Percentiles rank a stretch among this genome's conserved stretches.
phyloP scores from a whole-genome alignment of 2,888 invertebrate genomes.

The Chrysina gloriosa region DNA sequence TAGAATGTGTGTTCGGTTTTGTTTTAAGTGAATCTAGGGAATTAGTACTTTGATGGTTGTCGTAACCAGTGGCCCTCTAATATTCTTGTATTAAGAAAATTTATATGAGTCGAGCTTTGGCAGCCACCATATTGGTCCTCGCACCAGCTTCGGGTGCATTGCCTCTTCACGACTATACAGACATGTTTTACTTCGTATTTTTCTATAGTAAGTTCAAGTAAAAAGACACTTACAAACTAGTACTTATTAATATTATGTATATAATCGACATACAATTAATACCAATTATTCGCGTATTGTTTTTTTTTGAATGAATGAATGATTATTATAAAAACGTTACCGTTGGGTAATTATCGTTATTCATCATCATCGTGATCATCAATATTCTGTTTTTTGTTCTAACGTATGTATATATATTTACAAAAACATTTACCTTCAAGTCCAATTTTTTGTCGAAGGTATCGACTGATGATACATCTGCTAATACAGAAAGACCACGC shows the following conservation, averaged over 20 bases:
- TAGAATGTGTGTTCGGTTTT: not conserved
- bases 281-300: slow-evolving; percentile 18
- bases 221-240: slow-evolving; percentile 62
- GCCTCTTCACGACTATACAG: slow-evolving; percentile 60
- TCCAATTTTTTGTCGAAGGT: slow-evolving; percentile 7
- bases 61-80: slow-evolving; percentile 21
- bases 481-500: not conserved
- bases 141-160: slow-evolving; percentile 62
- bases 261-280: slow-evolving; percentile 55
- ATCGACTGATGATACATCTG: slow-evolving; percentile 4
- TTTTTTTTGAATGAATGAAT: slow-evolving; percentile 22
- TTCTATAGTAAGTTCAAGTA: slow-evolving; percentile 56
- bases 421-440: slow-evolving; percentile 5
- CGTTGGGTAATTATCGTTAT: slow-evolving; percentile 47
- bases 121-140: slow-evolving; percentile 63
- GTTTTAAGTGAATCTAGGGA: not conserved
- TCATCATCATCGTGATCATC: slow-evolving; percentile 17
- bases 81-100: slow-evolving; percentile 29
- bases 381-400: slow-evolving; percentile 22
- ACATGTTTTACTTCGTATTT: slow-evolving; percentile 38
- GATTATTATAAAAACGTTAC: slow-evolving; percentile 30
- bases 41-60: not conserved
- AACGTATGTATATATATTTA: slow-evolving; percentile 25
- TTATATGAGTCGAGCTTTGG: slow-evolving; percentile 51
- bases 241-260: slow-evolving; percentile 58